phyloP scores from a whole-genome alignment of 2,888 invertebrate genomes.

The Miltochrista miniata region DNA sequence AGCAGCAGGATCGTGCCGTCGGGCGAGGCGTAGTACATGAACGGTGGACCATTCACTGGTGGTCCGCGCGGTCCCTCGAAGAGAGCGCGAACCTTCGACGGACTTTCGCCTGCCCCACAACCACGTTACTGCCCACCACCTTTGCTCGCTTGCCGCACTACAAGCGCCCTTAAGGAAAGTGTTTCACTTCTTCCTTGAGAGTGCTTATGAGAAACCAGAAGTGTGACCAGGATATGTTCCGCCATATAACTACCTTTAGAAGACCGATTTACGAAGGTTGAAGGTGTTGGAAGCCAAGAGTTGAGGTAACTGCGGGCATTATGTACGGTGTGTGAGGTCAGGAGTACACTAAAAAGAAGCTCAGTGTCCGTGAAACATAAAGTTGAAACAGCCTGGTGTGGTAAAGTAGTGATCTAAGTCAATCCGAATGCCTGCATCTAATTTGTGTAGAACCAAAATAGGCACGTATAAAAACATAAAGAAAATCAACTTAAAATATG shows the following conservation, averaged over 20 bases:
- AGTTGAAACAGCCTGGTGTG: constrained; percentile 78
- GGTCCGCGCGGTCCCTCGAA: constrained; percentile 76
- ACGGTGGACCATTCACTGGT: constrained; percentile 74
- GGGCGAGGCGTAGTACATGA: constrained; percentile 85
- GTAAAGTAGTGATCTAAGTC: constrained; percentile 80
- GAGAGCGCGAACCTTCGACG: constrained; percentile 82
- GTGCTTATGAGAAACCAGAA: constrained; percentile 64
- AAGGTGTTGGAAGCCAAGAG: constrained; percentile 82
- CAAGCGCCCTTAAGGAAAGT: constrained; percentile 73
- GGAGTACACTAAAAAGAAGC: constrained; percentile 83
- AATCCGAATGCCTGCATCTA: constrained; percentile 83
- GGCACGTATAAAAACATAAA: constrained; percentile 72
- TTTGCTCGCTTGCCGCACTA: constrained; percentile 60
- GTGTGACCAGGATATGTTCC: constrained; percentile 64
- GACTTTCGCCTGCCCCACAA: constrained; percentile 77
- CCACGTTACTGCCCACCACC: constrained; percentile 62
- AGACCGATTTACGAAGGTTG: constrained; percentile 72
- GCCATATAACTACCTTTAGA: constrained; percentile 56
- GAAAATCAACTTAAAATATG: constrained; percentile 62
- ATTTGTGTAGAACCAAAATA: constrained; percentile 77
- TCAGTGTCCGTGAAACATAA: constrained; percentile 82
- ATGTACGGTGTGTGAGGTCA: constrained; percentile 82
- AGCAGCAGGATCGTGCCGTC: constrained; percentile 86
- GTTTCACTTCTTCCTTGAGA: constrained; percentile 64
- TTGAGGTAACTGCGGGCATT: constrained; percentile 84